Evolutionary conservation across 2,888 invertebrate genomes (phyloP).

Genomic region (Drosophila mimica): DNA sequence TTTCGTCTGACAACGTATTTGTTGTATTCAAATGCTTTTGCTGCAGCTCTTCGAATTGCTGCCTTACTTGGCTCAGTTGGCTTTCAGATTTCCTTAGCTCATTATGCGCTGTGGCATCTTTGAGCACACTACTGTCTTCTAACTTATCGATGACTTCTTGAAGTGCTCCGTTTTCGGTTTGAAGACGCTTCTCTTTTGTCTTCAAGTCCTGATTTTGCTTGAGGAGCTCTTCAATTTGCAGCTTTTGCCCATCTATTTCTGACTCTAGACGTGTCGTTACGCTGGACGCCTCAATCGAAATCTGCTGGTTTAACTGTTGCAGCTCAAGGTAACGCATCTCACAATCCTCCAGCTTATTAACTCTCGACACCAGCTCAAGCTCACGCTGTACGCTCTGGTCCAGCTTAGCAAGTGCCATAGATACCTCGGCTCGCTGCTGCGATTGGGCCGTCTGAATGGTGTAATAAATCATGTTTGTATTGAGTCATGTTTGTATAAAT

Average conservation of each 20-base stretch:
- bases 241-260: constrained; percentile 1
- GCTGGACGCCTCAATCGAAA: neutral
- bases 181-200: neutral
- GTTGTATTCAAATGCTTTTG: neutral
- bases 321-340: neutral
- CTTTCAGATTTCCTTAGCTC: neutral
- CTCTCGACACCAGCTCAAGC: neutral
- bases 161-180: constrained; percentile 5
- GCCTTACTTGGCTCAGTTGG: neutral
- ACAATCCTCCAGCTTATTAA: neutral
- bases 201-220: neutral
- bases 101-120: neutral
- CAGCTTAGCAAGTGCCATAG: neutral
- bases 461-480: neutral
- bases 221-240: neutral
- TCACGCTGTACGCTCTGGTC: neutral
- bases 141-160: constrained; percentile 10
- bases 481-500: neutral
- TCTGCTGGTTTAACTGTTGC: constrained; percentile 1
- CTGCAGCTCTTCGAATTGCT: neutral
- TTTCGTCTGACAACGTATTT: constrained; percentile 1
- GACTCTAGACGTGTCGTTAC: neutral
- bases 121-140: neutral
- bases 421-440: neutral
- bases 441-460: constrained; percentile 4